A percentile compares a stretch with the other conserved stretches of the same genome.
These are phyloP conservation scores for Pimpla rufipes DNA, from an alignment of 2,888 invertebrate species.

Conservation along the genomic window DNA sequence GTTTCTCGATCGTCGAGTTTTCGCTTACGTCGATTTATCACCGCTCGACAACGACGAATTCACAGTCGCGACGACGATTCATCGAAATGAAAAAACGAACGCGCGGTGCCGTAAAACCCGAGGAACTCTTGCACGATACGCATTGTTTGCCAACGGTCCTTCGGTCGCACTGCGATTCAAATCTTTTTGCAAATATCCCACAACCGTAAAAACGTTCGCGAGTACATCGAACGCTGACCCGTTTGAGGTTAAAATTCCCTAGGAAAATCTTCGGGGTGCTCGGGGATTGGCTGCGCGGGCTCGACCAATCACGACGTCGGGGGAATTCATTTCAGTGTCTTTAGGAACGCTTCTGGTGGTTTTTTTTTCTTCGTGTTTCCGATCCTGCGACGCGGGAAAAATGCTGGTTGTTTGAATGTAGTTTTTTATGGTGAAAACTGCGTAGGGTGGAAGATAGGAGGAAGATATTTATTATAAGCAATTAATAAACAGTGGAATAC, in stretches of 20 bases:
- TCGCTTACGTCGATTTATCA: not conserved
- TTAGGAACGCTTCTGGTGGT: not conserved
- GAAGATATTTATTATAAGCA: not conserved
- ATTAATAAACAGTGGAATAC: constrained; percentile 24
- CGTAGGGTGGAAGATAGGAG: not conserved
- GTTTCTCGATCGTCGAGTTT: constrained; percentile 9
- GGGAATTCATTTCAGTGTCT: not conserved
- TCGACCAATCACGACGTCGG: not conserved
- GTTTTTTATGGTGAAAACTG: not conserved
- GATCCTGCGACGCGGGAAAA: not conserved
- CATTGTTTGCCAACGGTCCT: constrained; percentile 59
- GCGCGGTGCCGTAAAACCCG: not conserved
- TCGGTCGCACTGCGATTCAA: constrained; percentile 52
- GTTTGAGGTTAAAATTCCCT: constrained; percentile 47
- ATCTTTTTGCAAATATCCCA: constrained; percentile 52
- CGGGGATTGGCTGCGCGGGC: not conserved
- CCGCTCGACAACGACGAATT: constrained; percentile 25
- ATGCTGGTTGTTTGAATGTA: constrained; percentile 6
- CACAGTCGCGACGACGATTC: not conserved
- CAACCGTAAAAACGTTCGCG: constrained; percentile 49
- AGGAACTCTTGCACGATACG: not conserved
- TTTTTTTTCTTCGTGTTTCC: not conserved
- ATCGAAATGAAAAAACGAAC: constrained; percentile 1
- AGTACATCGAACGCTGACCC: constrained; percentile 31
- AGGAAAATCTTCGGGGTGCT: not conserved